A percentile compares a stretch with the other conserved stretches of the same genome.
Conservation (phyloP, 2,113 vertebrate species). For the Noturus placidus region DNA sequence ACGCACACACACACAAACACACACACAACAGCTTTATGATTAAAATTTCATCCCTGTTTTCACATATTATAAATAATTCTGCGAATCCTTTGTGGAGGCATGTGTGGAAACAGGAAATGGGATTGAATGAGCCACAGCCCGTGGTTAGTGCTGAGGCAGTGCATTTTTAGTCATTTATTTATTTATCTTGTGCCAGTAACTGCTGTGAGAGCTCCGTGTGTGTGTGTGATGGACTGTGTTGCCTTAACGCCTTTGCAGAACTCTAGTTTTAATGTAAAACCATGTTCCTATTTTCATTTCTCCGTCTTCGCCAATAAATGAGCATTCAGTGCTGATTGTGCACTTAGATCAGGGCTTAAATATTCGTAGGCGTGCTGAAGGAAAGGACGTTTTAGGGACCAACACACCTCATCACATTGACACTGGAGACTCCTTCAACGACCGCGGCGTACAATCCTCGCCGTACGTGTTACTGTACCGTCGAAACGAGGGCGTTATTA, state of each 20-base stretch:
- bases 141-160: constrained; percentile 18
- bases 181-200: neutral
- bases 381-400: neutral
- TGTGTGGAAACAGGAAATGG: constrained; percentile 5
- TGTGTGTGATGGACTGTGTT: neutral
- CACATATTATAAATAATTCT: constrained; percentile 22
- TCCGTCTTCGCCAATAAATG: neutral
- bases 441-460: neutral
- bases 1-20: neutral
- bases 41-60: constrained; percentile 13
- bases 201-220: neutral
- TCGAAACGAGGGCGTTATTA: neutral
- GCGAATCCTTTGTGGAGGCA: neutral
- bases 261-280: neutral
- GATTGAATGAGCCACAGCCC: neutral
- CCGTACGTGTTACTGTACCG: neutral
- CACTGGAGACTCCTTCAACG: neutral
- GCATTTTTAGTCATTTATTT: neutral
- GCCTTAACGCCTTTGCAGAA: neutral
- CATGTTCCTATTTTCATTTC: neutral
- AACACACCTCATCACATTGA: neutral
- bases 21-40: neutral
- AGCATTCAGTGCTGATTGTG: neutral
- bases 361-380: neutral
- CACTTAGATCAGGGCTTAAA: neutral